phyloP scores from a whole-genome alignment of 2,797 vertebrate species.

The Cynodonichthys magdalenae region DNA sequence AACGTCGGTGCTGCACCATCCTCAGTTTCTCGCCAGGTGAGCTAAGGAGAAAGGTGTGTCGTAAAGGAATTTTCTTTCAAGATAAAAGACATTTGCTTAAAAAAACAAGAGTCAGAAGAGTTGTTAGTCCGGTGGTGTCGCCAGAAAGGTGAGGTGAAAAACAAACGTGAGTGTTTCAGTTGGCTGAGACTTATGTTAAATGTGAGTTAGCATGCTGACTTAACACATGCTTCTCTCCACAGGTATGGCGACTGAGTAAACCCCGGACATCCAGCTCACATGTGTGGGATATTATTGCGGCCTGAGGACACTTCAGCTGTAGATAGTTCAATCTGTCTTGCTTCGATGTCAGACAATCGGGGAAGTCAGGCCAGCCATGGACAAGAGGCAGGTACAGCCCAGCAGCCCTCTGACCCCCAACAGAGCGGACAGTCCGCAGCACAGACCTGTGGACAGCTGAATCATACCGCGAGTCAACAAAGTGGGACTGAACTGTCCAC shows the following conservation, averaged over 20 bases:
- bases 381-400: not conserved
- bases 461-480: not conserved
- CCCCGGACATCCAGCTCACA: constrained; percentile 82
- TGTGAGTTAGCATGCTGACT: not conserved
- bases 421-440: not conserved
- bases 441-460: not conserved
- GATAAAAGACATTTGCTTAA: not conserved
- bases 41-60: constrained; percentile 26
- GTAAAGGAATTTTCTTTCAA: not conserved
- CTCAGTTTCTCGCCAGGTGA: constrained; percentile 43
- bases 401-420: not conserved
- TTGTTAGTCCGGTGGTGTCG: constrained; percentile 7
- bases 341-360: constrained; percentile 13
- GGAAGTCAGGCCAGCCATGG: not conserved
- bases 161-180: not conserved
- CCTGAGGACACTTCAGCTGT: constrained; percentile 13
- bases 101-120: not conserved
- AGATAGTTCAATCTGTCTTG: constrained; percentile 15
- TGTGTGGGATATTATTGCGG: constrained; percentile 76
- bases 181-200: too few relatives aligned
- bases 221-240: not conserved
- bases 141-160: constrained; percentile 17
- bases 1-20: not conserved
- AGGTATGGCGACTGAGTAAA: constrained; percentile 81
- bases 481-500: not conserved